Percentiles rank a stretch among this genome's conserved stretches.
These are phyloP conservation scores for Apostichopus japonicus DNA, from an alignment of 35 echinoderm and acorn worm species.

Conservation along the genomic window DNA sequence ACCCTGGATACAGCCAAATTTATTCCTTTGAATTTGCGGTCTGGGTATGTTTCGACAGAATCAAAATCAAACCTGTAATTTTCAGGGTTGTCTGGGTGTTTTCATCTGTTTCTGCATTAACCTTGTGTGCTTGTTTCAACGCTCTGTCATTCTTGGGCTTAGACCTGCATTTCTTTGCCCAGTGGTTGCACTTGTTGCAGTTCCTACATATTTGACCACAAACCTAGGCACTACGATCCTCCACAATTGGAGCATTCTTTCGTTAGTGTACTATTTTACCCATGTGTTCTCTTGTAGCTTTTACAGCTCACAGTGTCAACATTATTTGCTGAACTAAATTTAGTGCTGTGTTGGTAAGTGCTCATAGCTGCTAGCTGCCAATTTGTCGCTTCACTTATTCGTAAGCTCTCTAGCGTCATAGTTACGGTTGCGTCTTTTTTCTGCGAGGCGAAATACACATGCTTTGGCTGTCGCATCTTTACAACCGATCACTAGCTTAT, in stretches of 20 bases:
- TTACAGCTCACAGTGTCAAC: slow-evolving; percentile 37
- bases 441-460: too few species aligned
- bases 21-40: background rate
- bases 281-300: too few species aligned
- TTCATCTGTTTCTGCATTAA: background rate
- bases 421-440: too few species aligned
- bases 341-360: background rate
- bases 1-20: slow-evolving; percentile 27
- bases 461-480: too few species aligned
- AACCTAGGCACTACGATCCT: too few species aligned
- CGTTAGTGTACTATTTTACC: too few species aligned
- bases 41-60: background rate
- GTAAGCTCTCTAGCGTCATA: too few species aligned
- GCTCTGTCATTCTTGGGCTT: background rate
- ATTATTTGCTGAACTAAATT: background rate
- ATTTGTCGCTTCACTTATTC: too few species aligned
- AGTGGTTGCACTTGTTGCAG: background rate
- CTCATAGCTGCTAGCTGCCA: slow-evolving; percentile 31
- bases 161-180: slow-evolving; percentile 1
- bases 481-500: too few species aligned
- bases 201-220: background rate
- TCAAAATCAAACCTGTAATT: background rate
- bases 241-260: too few species aligned
- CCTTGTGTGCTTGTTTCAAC: slow-evolving; percentile 31
- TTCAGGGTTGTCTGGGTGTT: background rate